phyloP scores from a whole-genome alignment of 2,888 invertebrate genomes.

The Xanthia icteritia region DNA sequence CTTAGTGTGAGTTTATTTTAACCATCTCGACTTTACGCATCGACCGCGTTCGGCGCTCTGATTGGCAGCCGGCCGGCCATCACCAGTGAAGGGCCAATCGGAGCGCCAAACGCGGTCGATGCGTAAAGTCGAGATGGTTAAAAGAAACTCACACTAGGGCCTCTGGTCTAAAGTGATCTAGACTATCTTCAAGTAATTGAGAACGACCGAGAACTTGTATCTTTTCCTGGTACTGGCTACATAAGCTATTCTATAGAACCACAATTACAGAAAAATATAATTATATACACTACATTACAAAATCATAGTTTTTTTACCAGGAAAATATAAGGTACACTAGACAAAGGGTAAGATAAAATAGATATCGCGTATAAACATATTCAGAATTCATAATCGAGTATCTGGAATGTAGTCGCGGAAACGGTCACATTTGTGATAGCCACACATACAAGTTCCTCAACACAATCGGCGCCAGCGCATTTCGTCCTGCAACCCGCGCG shows the following conservation, averaged over 20 bases:
- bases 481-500: background rate
- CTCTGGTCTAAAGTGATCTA: too few species aligned
- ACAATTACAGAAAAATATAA: constrained; percentile 17
- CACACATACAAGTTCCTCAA: too few species aligned
- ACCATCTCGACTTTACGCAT: too few species aligned
- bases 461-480: background rate
- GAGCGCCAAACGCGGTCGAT: too few species aligned
- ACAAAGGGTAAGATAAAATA: background rate
- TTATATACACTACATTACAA: background rate
- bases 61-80: too few species aligned
- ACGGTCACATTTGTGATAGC: background rate
- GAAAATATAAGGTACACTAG: constrained; percentile 22
- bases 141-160: too few species aligned
- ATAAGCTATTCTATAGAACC: background rate
- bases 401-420: background rate
- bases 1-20: too few species aligned
- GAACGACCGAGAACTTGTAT: background rate
- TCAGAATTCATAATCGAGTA: background rate
- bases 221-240: constrained; percentile 34
- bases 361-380: background rate
- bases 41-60: too few species aligned
- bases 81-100: too few species aligned
- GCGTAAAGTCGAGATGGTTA: too few species aligned
- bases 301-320: constrained; percentile 16
- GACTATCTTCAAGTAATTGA: background rate